Evolutionary conservation across 2,888 invertebrate species (phyloP), one percentile per base, ranked within the genome.

Genomic region (Leptinotarsa juncta): DNA sequence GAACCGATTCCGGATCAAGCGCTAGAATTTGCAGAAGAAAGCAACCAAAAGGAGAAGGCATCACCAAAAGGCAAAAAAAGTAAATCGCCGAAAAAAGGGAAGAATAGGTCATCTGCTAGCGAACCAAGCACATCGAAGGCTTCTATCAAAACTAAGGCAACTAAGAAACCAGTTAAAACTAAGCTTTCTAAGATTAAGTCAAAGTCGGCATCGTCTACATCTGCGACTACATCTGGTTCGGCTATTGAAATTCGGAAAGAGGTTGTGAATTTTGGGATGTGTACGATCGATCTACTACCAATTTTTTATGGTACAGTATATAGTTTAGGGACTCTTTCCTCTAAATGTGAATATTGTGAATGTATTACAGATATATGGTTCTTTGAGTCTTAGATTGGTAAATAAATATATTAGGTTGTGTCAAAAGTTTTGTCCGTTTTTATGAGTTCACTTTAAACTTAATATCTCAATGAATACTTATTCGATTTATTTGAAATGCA

Each of bases 1-100:
- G 85, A 84, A 75, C 83, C 83, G 0, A 81, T 85, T 72, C 80
- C 82, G 15, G 84, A 82, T 16, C 80, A 82, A 65, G 74, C 75
- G 69, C 76, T 82, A 1, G 79, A 77, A 16, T 73, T 77, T n/a
- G 70, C 70, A 26, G 23, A 60, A 15, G 23, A 60, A 3, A 26
- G 75, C 74, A 51, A 16, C 57, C 65, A 69, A 77, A 78, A 66
- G 57, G 57, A 26, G 67, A 42, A 57, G 14, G 10, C 57, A 74
- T 57, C 55, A 70, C 50, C 51, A 71, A 70, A 76, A 75, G 62
- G 60, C 49, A 16, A 18, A 68, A 67, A 65, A 69, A 49, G 55
- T 15, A 68, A 68, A n/a, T 55, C 68, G 16, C 18, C 32, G 55
- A 55, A 68, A 32, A 12, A 14, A 12, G 23, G 32, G 49, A 67